These are phyloP conservation scores for Ptychoptera contaminata DNA, from an alignment of 2,888 invertebrate species.

Conservation along the genomic window DNA sequence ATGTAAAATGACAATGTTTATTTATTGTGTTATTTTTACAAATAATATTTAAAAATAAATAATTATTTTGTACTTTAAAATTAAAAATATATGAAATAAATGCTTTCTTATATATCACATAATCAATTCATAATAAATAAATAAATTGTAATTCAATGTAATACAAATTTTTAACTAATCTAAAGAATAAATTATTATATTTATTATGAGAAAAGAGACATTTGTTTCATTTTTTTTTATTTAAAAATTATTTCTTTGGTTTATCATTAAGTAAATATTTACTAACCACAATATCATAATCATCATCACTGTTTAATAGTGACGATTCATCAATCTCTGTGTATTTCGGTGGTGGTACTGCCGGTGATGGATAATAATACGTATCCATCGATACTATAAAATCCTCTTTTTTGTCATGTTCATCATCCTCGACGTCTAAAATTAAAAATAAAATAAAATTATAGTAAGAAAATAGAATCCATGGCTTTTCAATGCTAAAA, in stretches of 20 bases:
- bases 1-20: too few relatives aligned
- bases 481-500: not conserved
- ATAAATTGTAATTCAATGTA: too few relatives aligned
- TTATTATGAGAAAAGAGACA: too few relatives aligned
- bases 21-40: too few relatives aligned
- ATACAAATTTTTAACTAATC: too few relatives aligned
- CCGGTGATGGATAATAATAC: constrained; percentile 8
- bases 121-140: too few relatives aligned
- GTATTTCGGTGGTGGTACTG: constrained; percentile 8
- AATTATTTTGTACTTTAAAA: too few relatives aligned
- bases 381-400: constrained; percentile 6
- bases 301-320: constrained; percentile 4
- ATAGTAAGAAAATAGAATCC: not conserved
- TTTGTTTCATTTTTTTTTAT: constrained; percentile 1
- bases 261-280: too few relatives aligned
- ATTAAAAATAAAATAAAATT: not conserved
- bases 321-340: constrained; percentile 4
- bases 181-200: too few relatives aligned
- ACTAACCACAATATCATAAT: not conserved
- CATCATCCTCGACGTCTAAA: not conserved
- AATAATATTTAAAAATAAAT: too few relatives aligned
- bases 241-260: not conserved
- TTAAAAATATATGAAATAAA: too few relatives aligned
- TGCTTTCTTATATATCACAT: too few relatives aligned
- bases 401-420: not conserved